Evolutionary conservation across 2,797 vertebrate species (phyloP).

Genomic region (Helarctos malayanus): DNA sequence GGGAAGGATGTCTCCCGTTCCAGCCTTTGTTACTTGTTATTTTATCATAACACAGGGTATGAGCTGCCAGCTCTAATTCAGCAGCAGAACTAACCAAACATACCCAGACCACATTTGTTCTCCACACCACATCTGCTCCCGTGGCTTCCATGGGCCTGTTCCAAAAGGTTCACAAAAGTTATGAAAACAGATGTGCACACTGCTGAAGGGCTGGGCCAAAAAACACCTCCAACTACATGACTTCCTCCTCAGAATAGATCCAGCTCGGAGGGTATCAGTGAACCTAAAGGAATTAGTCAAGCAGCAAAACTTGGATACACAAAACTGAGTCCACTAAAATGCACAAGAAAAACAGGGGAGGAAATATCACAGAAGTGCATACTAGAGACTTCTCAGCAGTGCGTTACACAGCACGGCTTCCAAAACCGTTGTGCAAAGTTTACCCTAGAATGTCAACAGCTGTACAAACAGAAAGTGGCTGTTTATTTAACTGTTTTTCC

Average conservation of each 20-base stretch:
- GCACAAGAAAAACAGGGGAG: neutral
- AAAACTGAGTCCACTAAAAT: constrained; percentile 11
- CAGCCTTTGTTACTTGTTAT: neutral
- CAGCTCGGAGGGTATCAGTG: neutral
- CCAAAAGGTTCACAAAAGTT: constrained; percentile 29
- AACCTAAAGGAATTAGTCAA: constrained; percentile 33
- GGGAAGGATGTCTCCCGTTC: neutral
- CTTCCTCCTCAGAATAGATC: neutral
- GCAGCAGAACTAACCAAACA: constrained; percentile 25
- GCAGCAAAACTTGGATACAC: neutral
- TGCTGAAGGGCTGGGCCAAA: neutral
- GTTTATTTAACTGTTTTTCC: constrained; percentile 19
- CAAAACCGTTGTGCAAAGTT: constrained; percentile 26
- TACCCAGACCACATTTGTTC: neutral
- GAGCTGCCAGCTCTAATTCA: neutral
- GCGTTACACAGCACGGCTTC: neutral
- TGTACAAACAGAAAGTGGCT: neutral
- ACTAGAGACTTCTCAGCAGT: neutral
- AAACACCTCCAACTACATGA: neutral
- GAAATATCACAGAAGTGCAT: neutral
- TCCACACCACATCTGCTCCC: neutral
- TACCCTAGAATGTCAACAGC: constrained; percentile 20
- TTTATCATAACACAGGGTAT: neutral
- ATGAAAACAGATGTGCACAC: neutral
- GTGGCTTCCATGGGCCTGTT: neutral